Evolutionary conservation across 1,140 invertebrate genomes (phyloP).

Genomic region (Melanaphis sacchari): DNA sequence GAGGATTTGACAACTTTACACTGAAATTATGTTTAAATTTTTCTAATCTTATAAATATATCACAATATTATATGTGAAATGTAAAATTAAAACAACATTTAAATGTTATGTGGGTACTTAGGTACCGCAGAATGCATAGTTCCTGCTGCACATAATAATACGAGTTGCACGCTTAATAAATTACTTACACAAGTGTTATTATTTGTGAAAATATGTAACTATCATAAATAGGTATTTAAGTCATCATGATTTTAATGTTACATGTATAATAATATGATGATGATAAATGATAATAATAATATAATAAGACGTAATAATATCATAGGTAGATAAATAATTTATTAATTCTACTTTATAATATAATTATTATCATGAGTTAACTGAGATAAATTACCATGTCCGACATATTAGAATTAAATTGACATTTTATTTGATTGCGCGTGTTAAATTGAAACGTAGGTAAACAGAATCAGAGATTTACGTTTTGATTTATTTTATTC

Average conservation of each 20-base stretch:
- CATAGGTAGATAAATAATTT: neutral
- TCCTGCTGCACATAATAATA: neutral
- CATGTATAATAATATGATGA: neutral
- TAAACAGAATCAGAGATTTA: neutral
- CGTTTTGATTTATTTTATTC: neutral
- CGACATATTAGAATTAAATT: neutral
- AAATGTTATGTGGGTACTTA: neutral
- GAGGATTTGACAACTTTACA: neutral
- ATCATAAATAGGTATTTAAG: neutral
- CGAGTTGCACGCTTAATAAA: neutral
- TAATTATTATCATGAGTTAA: neutral
- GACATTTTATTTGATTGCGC: neutral
- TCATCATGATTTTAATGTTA: neutral
- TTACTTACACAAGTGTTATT: neutral
- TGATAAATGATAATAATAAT: neutral
- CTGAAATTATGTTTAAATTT: neutral
- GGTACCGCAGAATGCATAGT: neutral
- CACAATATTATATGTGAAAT: neutral
- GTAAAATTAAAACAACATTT: neutral
- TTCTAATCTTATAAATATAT: neutral
- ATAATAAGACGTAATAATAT: neutral
- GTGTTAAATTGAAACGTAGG: neutral
- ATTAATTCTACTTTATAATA: neutral
- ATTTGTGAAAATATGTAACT: constrained; percentile 14
- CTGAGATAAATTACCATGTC: neutral